Evolutionary conservation across 2,888 invertebrate species (phyloP).

Genomic region (Eupithecia dodoneata): DNA sequence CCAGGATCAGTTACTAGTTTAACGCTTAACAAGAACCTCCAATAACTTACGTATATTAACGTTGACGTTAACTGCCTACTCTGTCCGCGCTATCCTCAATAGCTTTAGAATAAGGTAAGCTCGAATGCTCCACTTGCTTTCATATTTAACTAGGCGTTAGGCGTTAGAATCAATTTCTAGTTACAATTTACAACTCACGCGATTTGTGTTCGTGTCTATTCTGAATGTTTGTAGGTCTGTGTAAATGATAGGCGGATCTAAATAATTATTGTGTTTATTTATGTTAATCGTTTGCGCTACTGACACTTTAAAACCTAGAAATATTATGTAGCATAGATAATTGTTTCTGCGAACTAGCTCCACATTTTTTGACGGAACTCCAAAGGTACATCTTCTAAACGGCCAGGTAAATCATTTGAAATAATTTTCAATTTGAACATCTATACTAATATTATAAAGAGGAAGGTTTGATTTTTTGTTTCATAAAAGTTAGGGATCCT

Average conservation of each 20-base stretch:
- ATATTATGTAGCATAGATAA: too few species aligned
- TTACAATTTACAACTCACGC: conserved; percentile 1
- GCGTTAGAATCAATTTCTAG: conserved; percentile 9
- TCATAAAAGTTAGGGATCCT: too few species aligned
- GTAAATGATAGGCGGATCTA: conserved; percentile 1
- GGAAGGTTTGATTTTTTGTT: too few species aligned
- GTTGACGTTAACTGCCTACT: conserved; percentile 31
- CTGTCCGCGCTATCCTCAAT: conserved; percentile 3
- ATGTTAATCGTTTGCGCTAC: neutral
- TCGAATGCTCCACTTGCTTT: conserved; percentile 8
- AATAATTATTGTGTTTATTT: neutral
- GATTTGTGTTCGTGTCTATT: conserved; percentile 6
- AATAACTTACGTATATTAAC: conserved; percentile 5
- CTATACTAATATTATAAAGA: too few species aligned
- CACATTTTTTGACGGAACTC: too few species aligned
- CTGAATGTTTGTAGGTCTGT: conserved; percentile 10
- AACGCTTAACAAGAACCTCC: conserved; percentile 1
- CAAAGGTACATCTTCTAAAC: too few species aligned
- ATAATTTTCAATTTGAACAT: too few species aligned
- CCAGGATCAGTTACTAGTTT: neutral
- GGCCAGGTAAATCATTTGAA: too few species aligned
- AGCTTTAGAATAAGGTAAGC: neutral
- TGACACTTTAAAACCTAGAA: neutral
- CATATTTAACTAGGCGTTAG: neutral
- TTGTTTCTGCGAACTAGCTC: too few species aligned